These are phyloP conservation scores for Moxostoma hubbsi DNA, from an alignment of 2,797 vertebrate genomes.

Conservation along the genomic window DNA sequence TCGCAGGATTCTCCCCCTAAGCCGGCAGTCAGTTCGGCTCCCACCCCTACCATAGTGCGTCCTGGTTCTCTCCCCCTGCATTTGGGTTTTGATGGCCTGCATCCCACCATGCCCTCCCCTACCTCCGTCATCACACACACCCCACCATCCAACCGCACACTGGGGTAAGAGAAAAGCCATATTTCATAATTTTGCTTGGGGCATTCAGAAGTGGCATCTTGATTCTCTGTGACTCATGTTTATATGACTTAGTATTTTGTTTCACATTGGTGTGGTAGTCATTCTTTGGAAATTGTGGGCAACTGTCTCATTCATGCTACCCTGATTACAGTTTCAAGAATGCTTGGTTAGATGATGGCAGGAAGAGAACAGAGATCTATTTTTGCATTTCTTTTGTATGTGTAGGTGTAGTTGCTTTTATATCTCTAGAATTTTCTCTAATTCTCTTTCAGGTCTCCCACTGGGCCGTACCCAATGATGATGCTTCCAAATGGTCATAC, in stretches of 20 bases:
- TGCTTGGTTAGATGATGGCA: constrained; percentile 3
- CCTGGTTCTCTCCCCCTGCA: constrained; percentile 94
- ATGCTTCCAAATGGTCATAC: constrained; percentile 93
- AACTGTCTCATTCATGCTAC: not conserved
- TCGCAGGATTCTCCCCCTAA: constrained; percentile 84
- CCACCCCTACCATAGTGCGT: constrained; percentile 92
- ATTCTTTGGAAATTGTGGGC: constrained; percentile 13
- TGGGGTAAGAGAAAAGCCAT: constrained; percentile 80
- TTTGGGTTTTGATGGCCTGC: constrained; percentile 89
- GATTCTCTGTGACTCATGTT: constrained; percentile 12
- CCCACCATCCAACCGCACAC: constrained; percentile 92
- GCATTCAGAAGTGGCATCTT: not conserved
- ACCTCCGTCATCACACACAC: constrained; percentile 98
- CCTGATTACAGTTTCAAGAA: not conserved
- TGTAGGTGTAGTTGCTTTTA: not conserved
- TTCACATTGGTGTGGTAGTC: not conserved
- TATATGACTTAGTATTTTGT: constrained; percentile 24
- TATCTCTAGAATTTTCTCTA: not conserved
- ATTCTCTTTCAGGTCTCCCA: constrained; percentile 83
- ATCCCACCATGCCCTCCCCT: constrained; percentile 94
- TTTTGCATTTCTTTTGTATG: constrained; percentile 6
- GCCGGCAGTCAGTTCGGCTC: constrained; percentile 83
- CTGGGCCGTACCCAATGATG: constrained; percentile 90
- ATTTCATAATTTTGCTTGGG: too few relatives aligned
- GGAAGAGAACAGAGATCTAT: not conserved